Base-by-base conservation (phyloP, 1,140 invertebrate genomes). In the Lepidotrigona ventralis region DNA sequence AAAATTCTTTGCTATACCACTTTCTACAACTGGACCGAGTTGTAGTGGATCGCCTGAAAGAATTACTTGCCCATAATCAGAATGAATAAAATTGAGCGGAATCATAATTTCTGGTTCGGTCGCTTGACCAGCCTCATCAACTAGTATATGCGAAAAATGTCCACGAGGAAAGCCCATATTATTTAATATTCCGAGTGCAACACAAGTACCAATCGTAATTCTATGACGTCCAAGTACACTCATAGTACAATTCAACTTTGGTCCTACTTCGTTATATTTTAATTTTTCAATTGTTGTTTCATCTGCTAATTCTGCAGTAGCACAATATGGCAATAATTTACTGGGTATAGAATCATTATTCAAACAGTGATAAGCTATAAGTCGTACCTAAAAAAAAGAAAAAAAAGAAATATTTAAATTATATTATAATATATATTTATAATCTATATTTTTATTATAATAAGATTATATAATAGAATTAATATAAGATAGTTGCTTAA, bases 41-140 rank as follows among this genome's bases (percentile, higher is more conserved):
- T 99, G 98, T 91, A 97, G 95, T 23, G 98, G 98, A 95, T 99
- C 98, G 14, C 98, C 98, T 84, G 98, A 97, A 9, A 99, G 93
- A 82, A 99, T 94, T 14, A 98, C 95, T 93, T 97, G 97, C 3
- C 96, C 96, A 63, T 87, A 53, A 84, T 93, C 90, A 19, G 94
- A 86, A 83, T 94, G 94, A 75, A 94, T 92, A 46, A 94, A 92
- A 75, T 89, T 93, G 54, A 98, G 91, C 2, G 98, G 96, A 87
- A 98, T 96, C 93, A 99, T 94, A 66, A 96, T 96, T 94, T 99
- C 98, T 15, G 98, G 97, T 94, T 99, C 98, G 5, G 96, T 98
- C 11, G 97, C 96, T 91, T 99, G 98, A 1, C 98, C 98, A 71
- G 98, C 97, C 95, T 99, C 98, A 92, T 99, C 98, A 70, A 99